A percentile compares a stretch with the other conserved stretches of the same genome.
Evolutionary conservation across 2,113 vertebrate species (phyloP).

Genomic region (Phasianus colchicus): DNA sequence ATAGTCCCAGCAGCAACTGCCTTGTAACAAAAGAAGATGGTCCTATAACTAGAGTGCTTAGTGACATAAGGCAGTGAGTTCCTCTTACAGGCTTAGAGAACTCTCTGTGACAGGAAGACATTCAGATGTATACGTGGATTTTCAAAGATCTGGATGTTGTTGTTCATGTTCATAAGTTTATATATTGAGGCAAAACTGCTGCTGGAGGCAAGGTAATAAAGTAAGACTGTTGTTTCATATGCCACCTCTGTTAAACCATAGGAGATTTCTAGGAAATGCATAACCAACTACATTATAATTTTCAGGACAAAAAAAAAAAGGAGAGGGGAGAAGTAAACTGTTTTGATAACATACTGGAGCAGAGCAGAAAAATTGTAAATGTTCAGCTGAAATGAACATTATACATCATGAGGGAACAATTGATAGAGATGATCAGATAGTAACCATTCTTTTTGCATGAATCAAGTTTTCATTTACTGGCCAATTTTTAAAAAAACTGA

Average conservation of each 20-base stretch:
- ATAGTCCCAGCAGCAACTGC: not conserved
- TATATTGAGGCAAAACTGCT: not conserved
- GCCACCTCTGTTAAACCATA: not conserved
- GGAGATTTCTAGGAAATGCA: not conserved
- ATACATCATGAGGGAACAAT: not conserved
- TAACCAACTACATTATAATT: not conserved
- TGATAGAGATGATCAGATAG: not conserved
- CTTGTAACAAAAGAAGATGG: not conserved
- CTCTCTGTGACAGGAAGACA: not conserved
- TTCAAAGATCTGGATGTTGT: not conserved
- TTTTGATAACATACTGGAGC: not conserved
- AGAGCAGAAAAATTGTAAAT: not conserved
- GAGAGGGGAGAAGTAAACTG: not conserved
- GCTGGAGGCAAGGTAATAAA: not conserved
- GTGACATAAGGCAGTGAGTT: not conserved
- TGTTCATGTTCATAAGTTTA: not conserved
- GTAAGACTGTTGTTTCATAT: not conserved
- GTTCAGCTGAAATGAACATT: not conserved
- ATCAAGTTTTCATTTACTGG: not conserved
- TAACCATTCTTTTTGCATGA: not conserved
- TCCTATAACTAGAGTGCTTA: not conserved
- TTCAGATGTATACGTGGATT: not conserved
- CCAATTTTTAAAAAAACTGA: not conserved
- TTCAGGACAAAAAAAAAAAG: not conserved
- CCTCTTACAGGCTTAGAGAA: not conserved